These are phyloP conservation scores for Caenorhabditis sinica DNA, from an alignment of 2,888 invertebrate genomes.

Conservation along the genomic window DNA sequence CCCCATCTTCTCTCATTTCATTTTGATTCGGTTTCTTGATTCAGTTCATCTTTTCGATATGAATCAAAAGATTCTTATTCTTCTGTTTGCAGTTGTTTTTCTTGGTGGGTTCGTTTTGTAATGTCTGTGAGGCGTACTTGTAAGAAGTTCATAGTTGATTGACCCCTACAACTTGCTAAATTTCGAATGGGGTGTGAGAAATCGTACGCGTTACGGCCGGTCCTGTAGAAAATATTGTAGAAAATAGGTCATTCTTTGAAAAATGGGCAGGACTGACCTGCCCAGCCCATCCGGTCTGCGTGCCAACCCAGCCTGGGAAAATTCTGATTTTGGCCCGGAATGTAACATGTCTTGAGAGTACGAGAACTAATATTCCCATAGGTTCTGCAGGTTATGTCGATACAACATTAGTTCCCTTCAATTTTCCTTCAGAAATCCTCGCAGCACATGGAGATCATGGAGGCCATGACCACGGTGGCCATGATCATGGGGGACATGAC, in stretches of 20 bases:
- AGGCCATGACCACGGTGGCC: conserved; percentile 5
- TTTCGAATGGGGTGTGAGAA: no score
- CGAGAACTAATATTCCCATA: no score
- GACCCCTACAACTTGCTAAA: no score
- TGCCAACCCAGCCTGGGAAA: no score
- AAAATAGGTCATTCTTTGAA: no score
- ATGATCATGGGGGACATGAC: conserved; percentile 11
- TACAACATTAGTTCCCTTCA: neutral
- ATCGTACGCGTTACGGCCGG: no score
- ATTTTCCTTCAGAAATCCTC: conserved; percentile 17
- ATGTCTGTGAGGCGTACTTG: neutral
- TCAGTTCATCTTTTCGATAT: neutral
- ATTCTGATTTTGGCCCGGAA: no score
- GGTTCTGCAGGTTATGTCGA: neutral
- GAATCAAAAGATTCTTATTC: neutral
- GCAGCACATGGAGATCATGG: conserved; percentile 17
- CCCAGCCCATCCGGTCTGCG: no score
- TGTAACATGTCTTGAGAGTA: no score
- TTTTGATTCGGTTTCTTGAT: neutral
- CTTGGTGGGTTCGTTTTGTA: conserved; percentile 21
- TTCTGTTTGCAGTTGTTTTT: conserved; percentile 10
- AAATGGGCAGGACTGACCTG: no score
- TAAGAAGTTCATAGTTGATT: no score
- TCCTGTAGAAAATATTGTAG: no score
- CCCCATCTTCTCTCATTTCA: conserved; percentile 24